A percentile compares a stretch with the other conserved stretches of the same genome.
Evolutionary conservation across 1,140 invertebrate species (phyloP).

Genomic region (Drosophila serrata): DNA sequence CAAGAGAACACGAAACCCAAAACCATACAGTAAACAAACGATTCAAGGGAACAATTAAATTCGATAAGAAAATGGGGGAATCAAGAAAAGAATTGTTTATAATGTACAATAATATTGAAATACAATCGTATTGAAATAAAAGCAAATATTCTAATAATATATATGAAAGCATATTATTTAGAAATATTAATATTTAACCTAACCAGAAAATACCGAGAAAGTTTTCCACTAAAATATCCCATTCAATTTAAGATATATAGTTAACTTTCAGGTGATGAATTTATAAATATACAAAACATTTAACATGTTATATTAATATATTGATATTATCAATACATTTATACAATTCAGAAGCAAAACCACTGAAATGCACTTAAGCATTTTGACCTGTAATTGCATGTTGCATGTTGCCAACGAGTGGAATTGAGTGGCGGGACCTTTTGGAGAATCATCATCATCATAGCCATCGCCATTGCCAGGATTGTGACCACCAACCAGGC

Average conservation of each 20-base stretch:
- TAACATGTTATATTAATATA: not conserved
- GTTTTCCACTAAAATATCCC: not conserved
- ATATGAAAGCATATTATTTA: too few species aligned
- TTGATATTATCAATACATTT: too few species aligned
- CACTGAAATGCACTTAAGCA: slow-evolving; percentile 12
- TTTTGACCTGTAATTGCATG: slow-evolving; percentile 47
- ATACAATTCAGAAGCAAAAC: too few species aligned
- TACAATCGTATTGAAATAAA: not conserved
- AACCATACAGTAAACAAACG: slow-evolving; percentile 19
- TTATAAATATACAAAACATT: not conserved
- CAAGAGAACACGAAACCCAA: slow-evolving; percentile 21
- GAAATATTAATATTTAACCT: too few species aligned
- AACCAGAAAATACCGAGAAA: too few species aligned
- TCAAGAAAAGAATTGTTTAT: not conserved
- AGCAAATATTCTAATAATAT: not conserved
- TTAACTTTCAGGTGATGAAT: not conserved
- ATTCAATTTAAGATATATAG: not conserved
- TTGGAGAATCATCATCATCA: slow-evolving; percentile 25
- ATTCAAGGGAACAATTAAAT: not conserved
- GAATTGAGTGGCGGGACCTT: slow-evolving; percentile 38
- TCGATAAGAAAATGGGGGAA: not conserved
- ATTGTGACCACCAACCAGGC: slow-evolving; percentile 13
- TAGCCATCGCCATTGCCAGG: slow-evolving; percentile 23
- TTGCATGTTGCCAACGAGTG: slow-evolving; percentile 33
- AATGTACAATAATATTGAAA: too few species aligned